Evolutionary conservation across 1,140 invertebrate genomes (phyloP).

Genomic region (Condylostylus longicornis): DNA sequence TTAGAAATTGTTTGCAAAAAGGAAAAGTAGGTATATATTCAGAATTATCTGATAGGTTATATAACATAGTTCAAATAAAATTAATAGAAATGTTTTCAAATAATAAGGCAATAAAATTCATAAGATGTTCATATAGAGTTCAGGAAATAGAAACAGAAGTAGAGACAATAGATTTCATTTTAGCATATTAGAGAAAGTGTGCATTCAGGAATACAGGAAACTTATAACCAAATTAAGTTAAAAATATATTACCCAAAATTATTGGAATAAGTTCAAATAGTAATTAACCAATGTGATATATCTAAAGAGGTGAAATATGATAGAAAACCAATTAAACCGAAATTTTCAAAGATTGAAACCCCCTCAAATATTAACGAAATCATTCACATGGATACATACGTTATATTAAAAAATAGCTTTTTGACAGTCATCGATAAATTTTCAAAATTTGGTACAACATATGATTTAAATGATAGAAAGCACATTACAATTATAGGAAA

Average conservation of each 20-base stretch:
- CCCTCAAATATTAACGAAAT: constrained; percentile 6
- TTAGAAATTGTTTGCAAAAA: constrained; percentile 2
- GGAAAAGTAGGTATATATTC: constrained; percentile 10
- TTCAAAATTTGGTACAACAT: constrained; percentile 3
- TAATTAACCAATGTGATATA: constrained; percentile 8
- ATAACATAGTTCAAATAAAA: constrained; percentile 9
- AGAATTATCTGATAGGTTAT: constrained; percentile 5
- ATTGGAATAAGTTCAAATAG: constrained; percentile 1
- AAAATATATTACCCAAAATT: constrained; percentile 6
- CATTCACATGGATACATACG: constrained; percentile 8
- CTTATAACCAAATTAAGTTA: constrained; percentile 7
- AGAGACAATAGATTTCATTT: constrained; percentile 10
- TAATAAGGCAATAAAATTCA: constrained; percentile 9
- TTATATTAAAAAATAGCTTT: constrained; percentile 4
- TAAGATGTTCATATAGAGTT: constrained; percentile 7
- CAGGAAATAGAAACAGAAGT: constrained; percentile 8
- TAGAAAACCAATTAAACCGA: constrained; percentile 8
- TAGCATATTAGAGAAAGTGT: constrained; percentile 6
- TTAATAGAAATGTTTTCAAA: constrained; percentile 9
- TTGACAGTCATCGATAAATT: constrained; percentile 9
- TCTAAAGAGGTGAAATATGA: constrained; percentile 8
- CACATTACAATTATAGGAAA: too few species aligned
- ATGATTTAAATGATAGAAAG: constrained; percentile 5
- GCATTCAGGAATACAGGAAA: constrained; percentile 9
- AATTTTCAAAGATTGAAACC: constrained; percentile 10